phyloP scores from a whole-genome alignment of 2,113 vertebrate genomes.

The Cinclus cinclus region DNA sequence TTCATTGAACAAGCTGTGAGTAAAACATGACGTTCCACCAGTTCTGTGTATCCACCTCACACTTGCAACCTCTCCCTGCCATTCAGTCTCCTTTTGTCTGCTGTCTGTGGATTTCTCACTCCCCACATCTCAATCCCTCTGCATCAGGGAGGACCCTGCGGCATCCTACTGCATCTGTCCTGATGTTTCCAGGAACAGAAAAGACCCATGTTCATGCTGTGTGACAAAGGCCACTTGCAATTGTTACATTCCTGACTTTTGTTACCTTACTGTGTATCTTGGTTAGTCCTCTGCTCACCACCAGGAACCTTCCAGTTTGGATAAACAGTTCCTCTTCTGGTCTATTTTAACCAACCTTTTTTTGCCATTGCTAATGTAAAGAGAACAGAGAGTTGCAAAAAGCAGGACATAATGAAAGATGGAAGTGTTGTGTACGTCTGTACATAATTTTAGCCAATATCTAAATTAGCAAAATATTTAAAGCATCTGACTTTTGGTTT shows the following conservation, averaged over 20 bases:
- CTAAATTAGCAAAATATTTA: not conserved
- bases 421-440: not conserved
- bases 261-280: not conserved
- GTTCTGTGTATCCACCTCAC: not conserved
- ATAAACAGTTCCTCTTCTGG: not conserved
- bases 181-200: not conserved
- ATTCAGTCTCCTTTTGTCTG: not conserved
- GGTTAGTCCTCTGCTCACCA: not conserved
- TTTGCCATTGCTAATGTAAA: not conserved
- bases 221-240: not conserved
- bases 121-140: not conserved
- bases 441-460: not conserved
- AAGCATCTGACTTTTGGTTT: conserved; percentile 1
- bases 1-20: not conserved
- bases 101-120: not conserved
- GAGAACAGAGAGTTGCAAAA: not conserved
- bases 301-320: not conserved
- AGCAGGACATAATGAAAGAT: not conserved
- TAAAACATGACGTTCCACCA: not conserved
- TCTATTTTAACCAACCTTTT: not conserved
- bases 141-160: not conserved
- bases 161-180: not conserved
- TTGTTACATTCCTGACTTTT: not conserved
- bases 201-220: rapidly evolving
- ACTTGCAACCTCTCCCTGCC: not conserved